phyloP scores from a whole-genome alignment of 2,888 invertebrate genomes.

The Camptogramma bilineatum region DNA sequence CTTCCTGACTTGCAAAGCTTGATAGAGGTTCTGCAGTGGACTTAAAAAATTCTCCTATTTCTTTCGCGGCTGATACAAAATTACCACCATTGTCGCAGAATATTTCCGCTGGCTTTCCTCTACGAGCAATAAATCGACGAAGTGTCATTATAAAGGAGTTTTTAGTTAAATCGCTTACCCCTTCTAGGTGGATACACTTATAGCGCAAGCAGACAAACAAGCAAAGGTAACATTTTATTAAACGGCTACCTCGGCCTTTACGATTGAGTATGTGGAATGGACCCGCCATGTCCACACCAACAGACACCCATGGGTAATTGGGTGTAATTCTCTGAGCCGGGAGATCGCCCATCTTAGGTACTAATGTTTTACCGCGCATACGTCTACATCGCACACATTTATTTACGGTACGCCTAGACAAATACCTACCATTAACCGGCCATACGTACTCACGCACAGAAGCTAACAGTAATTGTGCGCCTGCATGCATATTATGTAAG shows the following conservation, averaged over 20 bases:
- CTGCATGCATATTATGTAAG: slow-evolving; percentile 41
- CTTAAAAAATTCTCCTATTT: slow-evolving; percentile 7
- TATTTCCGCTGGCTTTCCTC: slow-evolving; percentile 10
- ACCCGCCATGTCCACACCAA: slow-evolving; percentile 7
- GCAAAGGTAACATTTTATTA: slow-evolving; percentile 42
- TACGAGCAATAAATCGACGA: slow-evolving; percentile 35
- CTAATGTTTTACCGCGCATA: slow-evolving; percentile 36
- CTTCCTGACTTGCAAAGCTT: slow-evolving; percentile 6
- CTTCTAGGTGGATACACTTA: slow-evolving; percentile 5
- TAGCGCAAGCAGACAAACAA: slow-evolving; percentile 31
- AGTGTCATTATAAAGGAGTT: slow-evolving; percentile 39
- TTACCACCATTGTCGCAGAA: slow-evolving; percentile 12
- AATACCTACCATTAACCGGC: slow-evolving; percentile 42
- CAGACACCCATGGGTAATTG: slow-evolving; percentile 40
- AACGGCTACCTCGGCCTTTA: slow-evolving; percentile 39
- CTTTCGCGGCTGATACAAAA: slow-evolving; percentile 1
- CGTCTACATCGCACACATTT: slow-evolving; percentile 38
- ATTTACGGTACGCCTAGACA: slow-evolving; percentile 37
- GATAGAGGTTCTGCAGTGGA: background rate
- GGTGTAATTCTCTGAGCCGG: slow-evolving; percentile 39
- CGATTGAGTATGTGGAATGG: slow-evolving; percentile 16
- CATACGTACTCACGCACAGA: slow-evolving; percentile 40
- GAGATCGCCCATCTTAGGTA: slow-evolving; percentile 48
- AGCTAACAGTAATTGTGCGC: slow-evolving; percentile 42
- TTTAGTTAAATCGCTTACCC: slow-evolving; percentile 22